phyloP scores from a whole-genome alignment of 2,113 vertebrate species.

The Calyptomena viridis region DNA sequence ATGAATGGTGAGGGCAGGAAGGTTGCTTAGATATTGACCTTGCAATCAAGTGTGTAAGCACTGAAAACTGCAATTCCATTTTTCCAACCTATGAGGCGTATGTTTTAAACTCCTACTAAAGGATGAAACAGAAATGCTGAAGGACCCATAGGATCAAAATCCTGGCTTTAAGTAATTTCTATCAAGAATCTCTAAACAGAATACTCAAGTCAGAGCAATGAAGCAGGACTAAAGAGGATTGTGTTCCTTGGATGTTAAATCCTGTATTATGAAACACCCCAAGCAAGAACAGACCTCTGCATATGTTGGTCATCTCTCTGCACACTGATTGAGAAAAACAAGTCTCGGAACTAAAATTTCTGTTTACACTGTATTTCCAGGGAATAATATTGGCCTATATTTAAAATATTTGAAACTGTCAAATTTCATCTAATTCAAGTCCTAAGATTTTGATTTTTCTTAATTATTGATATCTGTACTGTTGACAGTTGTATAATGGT shows the following conservation, averaged over 20 bases:
- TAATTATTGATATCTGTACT: not conserved
- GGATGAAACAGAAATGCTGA: not conserved
- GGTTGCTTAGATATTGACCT: not conserved
- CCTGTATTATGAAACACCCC: not conserved
- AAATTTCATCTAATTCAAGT: not conserved
- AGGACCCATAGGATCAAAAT: not conserved
- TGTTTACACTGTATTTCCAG: not conserved
- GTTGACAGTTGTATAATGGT: not conserved
- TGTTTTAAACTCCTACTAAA: not conserved
- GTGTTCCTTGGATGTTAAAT: not conserved
- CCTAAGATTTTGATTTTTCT: not conserved
- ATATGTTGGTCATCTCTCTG: not conserved
- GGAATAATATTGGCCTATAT: not conserved
- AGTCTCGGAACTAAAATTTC: too few species aligned
- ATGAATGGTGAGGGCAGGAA: not conserved
- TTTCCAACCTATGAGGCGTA: not conserved
- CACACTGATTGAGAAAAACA: not conserved
- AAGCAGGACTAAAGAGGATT: not conserved
- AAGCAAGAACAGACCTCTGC: not conserved
- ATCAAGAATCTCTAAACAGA: not conserved
- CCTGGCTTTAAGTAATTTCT: not conserved
- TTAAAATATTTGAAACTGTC: not conserved
- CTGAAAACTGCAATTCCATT: not conserved
- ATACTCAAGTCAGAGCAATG: not conserved
- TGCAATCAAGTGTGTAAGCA: not conserved